Conservation (phyloP, 2,113 vertebrate genomes). For the Balaeniceps rex region DNA sequence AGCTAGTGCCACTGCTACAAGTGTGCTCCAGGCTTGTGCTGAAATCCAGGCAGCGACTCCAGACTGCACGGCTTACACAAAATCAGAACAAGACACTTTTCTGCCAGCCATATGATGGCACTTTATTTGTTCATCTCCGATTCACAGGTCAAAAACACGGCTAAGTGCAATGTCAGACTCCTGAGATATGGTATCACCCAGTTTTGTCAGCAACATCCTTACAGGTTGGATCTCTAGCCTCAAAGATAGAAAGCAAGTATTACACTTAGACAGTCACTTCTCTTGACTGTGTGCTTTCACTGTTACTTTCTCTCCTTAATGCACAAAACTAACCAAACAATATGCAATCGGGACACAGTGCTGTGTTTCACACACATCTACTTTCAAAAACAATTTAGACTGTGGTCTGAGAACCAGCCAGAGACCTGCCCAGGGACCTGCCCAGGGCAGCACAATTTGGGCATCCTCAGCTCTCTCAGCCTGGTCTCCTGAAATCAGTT, state of each 20-base stretch:
- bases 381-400: not conserved
- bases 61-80: not conserved
- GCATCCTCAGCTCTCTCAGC: not conserved
- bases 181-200: accelerated
- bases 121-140: not conserved
- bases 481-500: not conserved
- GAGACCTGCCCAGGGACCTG: not conserved
- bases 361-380: not conserved
- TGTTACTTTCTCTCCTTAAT: not conserved
- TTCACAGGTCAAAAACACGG: accelerated
- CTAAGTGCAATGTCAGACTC: not conserved
- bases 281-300: not conserved
- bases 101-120: not conserved
- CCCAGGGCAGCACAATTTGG: not conserved
- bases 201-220: not conserved
- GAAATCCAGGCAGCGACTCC: not conserved
- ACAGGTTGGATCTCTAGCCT: not conserved
- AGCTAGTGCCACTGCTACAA: not conserved
- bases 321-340: not conserved
- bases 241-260: not conserved
- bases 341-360: accelerated
- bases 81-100: not conserved
- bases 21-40: not conserved
- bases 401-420: not conserved
- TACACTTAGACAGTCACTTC: not conserved